A percentile compares a stretch with the other conserved stretches of the same genome.
Evolutionary conservation across 2,797 vertebrate species (phyloP).

Genomic region (Alauda arvensis): DNA sequence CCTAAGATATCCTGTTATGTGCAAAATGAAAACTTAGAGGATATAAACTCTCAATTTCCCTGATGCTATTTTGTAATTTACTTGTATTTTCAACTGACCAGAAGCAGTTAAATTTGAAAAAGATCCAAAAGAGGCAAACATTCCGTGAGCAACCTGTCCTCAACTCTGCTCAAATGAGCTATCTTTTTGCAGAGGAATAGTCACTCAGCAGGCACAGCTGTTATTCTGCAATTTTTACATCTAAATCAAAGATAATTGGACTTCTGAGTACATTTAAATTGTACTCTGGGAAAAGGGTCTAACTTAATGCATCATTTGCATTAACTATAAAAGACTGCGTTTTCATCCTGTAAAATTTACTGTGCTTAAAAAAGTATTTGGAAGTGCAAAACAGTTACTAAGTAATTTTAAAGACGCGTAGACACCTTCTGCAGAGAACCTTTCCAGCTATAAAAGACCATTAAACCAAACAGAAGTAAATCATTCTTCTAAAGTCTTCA

Average conservation of each 20-base stretch:
- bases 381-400: conserved; percentile 40
- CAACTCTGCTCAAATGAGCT: conserved; percentile 29
- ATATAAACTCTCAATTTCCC: background rate
- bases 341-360: conserved; percentile 64
- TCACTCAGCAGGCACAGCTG: conserved; percentile 62
- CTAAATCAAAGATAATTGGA: conserved; percentile 74
- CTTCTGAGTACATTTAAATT: conserved; percentile 71
- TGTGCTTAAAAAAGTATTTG: conserved; percentile 49
- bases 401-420: conserved; percentile 30
- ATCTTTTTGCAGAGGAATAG: conserved; percentile 57
- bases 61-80: background rate
- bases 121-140: conserved; percentile 13
- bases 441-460: conserved; percentile 30
- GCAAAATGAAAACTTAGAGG: background rate
- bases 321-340: conserved; percentile 54
- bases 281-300: conserved; percentile 63
- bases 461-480: conserved; percentile 58
- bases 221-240: conserved; percentile 67
- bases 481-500: conserved; percentile 26
- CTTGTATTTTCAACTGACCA: conserved; percentile 27
- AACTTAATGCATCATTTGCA: conserved; percentile 66
- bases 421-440: conserved; percentile 25
- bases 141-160: background rate
- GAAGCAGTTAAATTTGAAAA: conserved; percentile 6
- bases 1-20: background rate